Evolutionary conservation across 1,140 invertebrate species (phyloP), one percentile per base, ranked within the genome.

Genomic region (Scaptomyza graminum): DNA sequence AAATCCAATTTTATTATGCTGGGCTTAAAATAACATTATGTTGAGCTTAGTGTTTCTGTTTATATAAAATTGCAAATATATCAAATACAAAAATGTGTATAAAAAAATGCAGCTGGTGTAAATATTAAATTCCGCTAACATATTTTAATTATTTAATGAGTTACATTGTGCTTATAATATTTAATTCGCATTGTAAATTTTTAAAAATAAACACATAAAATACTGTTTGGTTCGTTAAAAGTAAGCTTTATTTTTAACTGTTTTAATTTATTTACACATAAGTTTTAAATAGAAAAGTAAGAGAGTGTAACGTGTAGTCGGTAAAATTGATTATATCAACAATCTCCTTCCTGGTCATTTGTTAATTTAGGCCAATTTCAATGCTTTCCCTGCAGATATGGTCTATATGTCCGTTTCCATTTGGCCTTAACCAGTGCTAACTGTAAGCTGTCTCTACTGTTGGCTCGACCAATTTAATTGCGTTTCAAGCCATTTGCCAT

Each of bases 391-490:
- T 4, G 15, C 25, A 31, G 15, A 25, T 34, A 51, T 44, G 37
- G 16, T 56, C 62, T 44, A 64, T 44, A 64, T 66, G 65, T 71
- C 68, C 68, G 68, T 66, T 64, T 52, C 18, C 51, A 56, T 65
- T 55, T 18, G 15, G 28, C 11, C 28, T 60, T 31, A 18, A 47
- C 15, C 57, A 34, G n/a, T 3, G 5, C 12, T 8, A 22, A 25
- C 18, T 22, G 39, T 18, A 55, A 64, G 61, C 50, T 12, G 13
- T 13, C 25, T 51, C 47, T 37, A 31, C 68, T 52, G 28, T 51
- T 16, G 47, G 46, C 47, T 9, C 68, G 8, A 39, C 18, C 47
- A 54, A 43, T 56, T 52, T 70, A 70, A 64, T 70, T 70, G 62
- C 62, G 62, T 59, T 66, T 46, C 50, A 31, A 28, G 25, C 43